Conservation (phyloP, 1,140 invertebrate genomes). For the Xylocopa sonorina region DNA sequence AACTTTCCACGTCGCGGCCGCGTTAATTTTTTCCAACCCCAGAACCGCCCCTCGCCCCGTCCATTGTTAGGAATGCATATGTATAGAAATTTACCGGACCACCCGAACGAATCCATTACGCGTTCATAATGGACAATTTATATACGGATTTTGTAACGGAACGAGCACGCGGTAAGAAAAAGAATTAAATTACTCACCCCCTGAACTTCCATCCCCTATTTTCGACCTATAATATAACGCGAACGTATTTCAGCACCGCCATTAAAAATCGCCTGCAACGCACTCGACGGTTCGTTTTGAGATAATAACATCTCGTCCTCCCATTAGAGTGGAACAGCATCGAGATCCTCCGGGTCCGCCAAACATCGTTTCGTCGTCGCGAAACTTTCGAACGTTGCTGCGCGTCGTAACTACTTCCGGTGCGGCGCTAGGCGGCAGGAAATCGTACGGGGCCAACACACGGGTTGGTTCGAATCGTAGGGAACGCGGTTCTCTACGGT, state of each 20-base stretch:
- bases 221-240: not conserved
- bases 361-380: conserved; percentile 10
- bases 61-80: conserved; percentile 17
- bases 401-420: conserved; percentile 25
- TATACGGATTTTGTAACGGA: not conserved
- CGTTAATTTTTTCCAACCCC: conserved; percentile 5
- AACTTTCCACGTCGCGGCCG: not conserved
- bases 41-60: not conserved
- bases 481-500: conserved; percentile 18
- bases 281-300: too few relatives aligned
- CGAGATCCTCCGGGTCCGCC: not conserved
- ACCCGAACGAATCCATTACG: not conserved
- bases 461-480: too few relatives aligned
- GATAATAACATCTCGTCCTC: too few relatives aligned
- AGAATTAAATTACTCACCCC: too few relatives aligned
- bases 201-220: not conserved
- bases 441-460: not conserved
- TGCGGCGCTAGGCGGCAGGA: not conserved
- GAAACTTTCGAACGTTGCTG: not conserved
- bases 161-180: not conserved
- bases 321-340: too few relatives aligned
- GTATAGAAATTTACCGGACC: not conserved
- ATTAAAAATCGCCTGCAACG: too few relatives aligned
- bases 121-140: not conserved
- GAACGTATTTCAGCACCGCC: not conserved